These are phyloP conservation scores for Cossypha niveicapilla DNA, from an alignment of 2,797 vertebrate species.

Conservation along the genomic window DNA sequence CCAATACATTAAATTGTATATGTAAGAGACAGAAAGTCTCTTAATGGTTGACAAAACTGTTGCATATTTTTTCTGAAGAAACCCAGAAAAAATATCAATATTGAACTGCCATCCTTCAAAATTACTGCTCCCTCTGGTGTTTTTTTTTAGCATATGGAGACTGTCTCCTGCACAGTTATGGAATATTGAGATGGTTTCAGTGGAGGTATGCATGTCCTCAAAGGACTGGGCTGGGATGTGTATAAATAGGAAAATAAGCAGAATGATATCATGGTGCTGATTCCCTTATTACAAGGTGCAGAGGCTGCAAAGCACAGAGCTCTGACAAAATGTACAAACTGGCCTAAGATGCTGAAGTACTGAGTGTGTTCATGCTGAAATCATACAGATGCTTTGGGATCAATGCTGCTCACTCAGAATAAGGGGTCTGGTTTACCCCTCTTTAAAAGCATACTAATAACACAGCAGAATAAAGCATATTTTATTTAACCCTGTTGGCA, in stretches of 20 bases:
- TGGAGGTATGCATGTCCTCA: accelerated
- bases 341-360: not conserved
- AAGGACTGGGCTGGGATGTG: not conserved
- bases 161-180: not conserved
- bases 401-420: not conserved
- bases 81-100: not conserved
- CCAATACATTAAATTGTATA: not conserved
- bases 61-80: not conserved
- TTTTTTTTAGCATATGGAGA: not conserved
- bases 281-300: not conserved
- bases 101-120: not conserved
- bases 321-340: not conserved
- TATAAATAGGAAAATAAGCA: not conserved
- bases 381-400: not conserved
- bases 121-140: not conserved
- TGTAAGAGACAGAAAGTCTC: not conserved
- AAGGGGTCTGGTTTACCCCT: not conserved
- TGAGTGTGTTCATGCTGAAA: not conserved
- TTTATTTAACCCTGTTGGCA: not conserved
- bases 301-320: not conserved
- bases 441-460: not conserved
- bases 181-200: not conserved
- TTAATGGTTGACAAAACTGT: not conserved
- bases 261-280: not conserved
- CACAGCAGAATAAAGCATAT: not conserved